Percentiles rank a stretch among this genome's conserved stretches.
phyloP scores from a whole-genome alignment of 2,113 vertebrate species.

The Pachycephala philippinensis region DNA sequence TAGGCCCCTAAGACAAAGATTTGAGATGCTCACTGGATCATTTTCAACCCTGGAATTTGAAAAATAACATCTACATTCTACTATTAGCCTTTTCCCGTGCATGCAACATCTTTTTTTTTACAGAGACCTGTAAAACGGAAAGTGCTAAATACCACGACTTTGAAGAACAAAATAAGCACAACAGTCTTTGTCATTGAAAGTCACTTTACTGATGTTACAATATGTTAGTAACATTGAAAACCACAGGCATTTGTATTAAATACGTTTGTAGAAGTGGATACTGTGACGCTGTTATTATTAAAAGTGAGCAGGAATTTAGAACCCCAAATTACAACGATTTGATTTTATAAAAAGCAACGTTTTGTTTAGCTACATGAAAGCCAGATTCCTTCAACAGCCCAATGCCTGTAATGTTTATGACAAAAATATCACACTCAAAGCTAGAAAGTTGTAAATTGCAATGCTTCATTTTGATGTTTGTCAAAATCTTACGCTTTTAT shows the following conservation, averaged over 20 bases:
- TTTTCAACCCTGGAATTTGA: neutral
- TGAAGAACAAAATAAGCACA: neutral
- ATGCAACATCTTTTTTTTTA: neutral
- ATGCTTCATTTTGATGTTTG: constrained; percentile 40
- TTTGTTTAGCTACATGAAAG: constrained; percentile 64
- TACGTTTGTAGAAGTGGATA: constrained; percentile 60
- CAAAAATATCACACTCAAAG: constrained; percentile 47
- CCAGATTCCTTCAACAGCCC: constrained; percentile 57
- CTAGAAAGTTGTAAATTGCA: neutral
- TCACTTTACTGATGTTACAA: constrained; percentile 76
- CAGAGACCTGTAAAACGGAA: neutral
- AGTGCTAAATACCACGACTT: neutral
- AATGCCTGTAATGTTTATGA: constrained; percentile 29
- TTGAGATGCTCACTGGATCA: neutral
- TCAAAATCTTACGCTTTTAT: constrained; percentile 32
- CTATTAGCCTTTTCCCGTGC: neutral
- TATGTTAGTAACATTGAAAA: constrained; percentile 72
- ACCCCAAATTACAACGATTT: constrained; percentile 45
- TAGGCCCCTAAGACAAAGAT: neutral
- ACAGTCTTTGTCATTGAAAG: constrained; percentile 59
- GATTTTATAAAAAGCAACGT: constrained; percentile 65
- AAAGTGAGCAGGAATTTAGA: constrained; percentile 70
- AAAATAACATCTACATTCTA: neutral
- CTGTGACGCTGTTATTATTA: constrained; percentile 41
- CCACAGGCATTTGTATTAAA: constrained; percentile 59